A percentile compares a stretch with the other conserved stretches of the same genome.
Conservation (phyloP, 1,140 invertebrate genomes). For the Drosophila novamexicana region DNA sequence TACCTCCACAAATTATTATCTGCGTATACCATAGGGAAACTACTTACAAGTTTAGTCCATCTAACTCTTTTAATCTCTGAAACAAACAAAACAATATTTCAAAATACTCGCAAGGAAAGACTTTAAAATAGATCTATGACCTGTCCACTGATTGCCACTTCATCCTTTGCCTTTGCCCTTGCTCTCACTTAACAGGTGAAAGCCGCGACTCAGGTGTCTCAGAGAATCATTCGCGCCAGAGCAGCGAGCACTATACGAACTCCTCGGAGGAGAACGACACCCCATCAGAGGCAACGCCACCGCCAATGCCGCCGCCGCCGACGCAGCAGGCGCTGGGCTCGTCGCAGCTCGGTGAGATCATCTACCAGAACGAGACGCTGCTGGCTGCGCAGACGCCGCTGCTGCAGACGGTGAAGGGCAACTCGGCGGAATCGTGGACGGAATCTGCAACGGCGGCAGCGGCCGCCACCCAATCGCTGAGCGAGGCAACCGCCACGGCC, state of each 20-base stretch:
- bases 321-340: conserved; percentile 66
- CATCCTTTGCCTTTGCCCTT: neutral
- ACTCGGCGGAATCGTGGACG: conserved; percentile 81
- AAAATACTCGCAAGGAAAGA: neutral
- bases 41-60: too few species aligned
- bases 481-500: conserved; percentile 86
- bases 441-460: conserved; percentile 89
- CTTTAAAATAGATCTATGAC: neutral
- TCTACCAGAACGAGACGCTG: conserved; percentile 85
- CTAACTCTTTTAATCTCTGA: too few species aligned
- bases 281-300: conserved; percentile 71
- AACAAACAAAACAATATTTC: too few species aligned
- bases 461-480: conserved; percentile 86
- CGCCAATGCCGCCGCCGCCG: conserved; percentile 55
- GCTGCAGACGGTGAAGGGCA: conserved; percentile 76
- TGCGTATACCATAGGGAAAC: too few species aligned
- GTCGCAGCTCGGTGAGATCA: conserved; percentile 86
- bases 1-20: too few species aligned
- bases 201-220: conserved; percentile 91
- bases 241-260: conserved; percentile 87
- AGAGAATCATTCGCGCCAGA: conserved; percentile 90
- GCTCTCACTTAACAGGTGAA: conserved; percentile 81
- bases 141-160: neutral
- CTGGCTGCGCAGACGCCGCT: conserved; percentile 71
- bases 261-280: conserved; percentile 83